Conservation (phyloP, 2,888 invertebrate genomes). For the Parnassius glacialis region DNA sequence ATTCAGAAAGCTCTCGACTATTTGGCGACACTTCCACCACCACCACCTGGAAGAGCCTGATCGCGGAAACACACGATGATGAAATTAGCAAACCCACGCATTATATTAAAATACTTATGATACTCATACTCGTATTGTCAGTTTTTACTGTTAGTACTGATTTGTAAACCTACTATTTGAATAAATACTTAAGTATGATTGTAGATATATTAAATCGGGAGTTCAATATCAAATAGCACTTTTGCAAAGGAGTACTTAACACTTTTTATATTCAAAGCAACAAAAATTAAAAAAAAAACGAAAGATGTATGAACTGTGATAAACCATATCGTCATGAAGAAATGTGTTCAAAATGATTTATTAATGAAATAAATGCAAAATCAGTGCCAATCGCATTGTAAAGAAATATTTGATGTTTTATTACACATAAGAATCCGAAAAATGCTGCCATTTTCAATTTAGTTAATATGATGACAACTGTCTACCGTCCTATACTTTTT, state of each 20-base stretch:
- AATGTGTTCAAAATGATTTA: slow-evolving; percentile 51
- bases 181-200: slow-evolving; percentile 1
- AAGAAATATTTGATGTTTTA: slow-evolving; percentile 39
- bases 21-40: slow-evolving; percentile 83
- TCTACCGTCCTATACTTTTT: slow-evolving; percentile 22
- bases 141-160: slow-evolving; percentile 44
- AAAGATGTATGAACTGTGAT: slow-evolving; percentile 77
- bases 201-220: not conserved
- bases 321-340: slow-evolving; percentile 51
- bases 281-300: slow-evolving; percentile 62
- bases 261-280: slow-evolving; percentile 41
- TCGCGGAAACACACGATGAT: slow-evolving; percentile 13
- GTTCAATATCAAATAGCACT: not conserved
- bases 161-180: slow-evolving; percentile 43
- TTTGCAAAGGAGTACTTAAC: slow-evolving; percentile 46
- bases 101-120: slow-evolving; percentile 24
- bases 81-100: slow-evolving; percentile 18
- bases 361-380: slow-evolving; percentile 68
- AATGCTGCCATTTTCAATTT: slow-evolving; percentile 35
- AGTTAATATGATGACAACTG: slow-evolving; percentile 48
- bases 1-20: slow-evolving; percentile 88
- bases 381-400: slow-evolving; percentile 78
- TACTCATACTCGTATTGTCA: slow-evolving; percentile 29
- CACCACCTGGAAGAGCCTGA: slow-evolving; percentile 57
- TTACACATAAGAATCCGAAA: slow-evolving; percentile 25